phyloP scores from a whole-genome alignment of 2,113 vertebrate species.

The Eretmodus cyanostictus region DNA sequence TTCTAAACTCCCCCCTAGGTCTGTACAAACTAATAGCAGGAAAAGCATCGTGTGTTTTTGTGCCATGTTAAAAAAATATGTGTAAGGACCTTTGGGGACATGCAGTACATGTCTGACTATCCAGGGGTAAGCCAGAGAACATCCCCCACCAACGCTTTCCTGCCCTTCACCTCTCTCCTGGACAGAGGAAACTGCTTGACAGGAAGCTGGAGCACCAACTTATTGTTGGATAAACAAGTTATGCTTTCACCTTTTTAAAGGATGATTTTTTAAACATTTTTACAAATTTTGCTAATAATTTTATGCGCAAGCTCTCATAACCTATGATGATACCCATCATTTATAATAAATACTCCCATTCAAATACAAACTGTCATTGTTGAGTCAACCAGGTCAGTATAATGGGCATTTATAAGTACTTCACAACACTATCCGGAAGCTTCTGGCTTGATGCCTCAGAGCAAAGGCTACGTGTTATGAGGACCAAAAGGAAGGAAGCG shows the following conservation, averaged over 20 bases:
- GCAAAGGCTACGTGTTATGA: conserved; percentile 51
- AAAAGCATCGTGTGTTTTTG: conserved; percentile 60
- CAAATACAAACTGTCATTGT: neutral
- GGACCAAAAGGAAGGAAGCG: conserved; percentile 62
- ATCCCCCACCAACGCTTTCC: conserved; percentile 52
- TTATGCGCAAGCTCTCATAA: neutral
- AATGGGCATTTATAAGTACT: neutral
- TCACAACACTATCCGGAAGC: conserved; percentile 36
- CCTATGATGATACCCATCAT: neutral
- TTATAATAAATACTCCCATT: neutral
- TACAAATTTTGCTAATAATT: neutral
- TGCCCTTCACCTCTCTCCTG: conserved; percentile 38
- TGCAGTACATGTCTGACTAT: conserved; percentile 28
- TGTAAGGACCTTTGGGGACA: conserved; percentile 43
- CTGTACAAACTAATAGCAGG: conserved; percentile 61
- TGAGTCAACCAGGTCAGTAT: neutral
- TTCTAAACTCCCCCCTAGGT: conserved; percentile 61
- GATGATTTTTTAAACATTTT: neutral
- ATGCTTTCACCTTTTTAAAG: neutral
- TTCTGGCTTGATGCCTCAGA: conserved; percentile 51
- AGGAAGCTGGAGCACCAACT: conserved; percentile 40
- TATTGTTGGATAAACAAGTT: conserved; percentile 38
- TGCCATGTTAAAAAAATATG: conserved; percentile 48
- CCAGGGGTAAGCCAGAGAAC: conserved; percentile 37
- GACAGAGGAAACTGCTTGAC: conserved; percentile 50